Conservation (phyloP, 1,140 invertebrate genomes). For the Brachionus calyciflorus region DNA sequence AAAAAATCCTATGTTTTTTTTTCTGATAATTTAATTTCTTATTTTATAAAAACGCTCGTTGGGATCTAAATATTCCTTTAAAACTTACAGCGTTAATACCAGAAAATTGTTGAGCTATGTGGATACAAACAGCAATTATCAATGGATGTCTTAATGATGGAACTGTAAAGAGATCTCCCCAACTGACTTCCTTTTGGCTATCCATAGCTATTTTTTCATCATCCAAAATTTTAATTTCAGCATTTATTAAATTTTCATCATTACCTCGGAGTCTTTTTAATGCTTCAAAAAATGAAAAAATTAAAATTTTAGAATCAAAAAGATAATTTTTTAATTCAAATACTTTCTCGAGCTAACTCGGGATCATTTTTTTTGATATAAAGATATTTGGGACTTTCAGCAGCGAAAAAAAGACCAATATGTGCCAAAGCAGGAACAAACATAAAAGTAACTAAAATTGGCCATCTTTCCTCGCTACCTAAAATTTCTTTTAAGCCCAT, state of each 20-base stretch:
- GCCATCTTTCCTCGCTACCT: slow-evolving; percentile 81
- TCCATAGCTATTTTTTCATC: neutral
- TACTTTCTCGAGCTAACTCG: neutral
- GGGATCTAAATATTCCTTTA: too few relatives aligned
- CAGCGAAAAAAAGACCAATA: slow-evolving; percentile 70
- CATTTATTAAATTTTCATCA: neutral
- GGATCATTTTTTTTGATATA: slow-evolving; percentile 9
- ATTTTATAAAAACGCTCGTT: too few relatives aligned
- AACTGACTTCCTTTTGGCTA: neutral
- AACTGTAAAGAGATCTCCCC: slow-evolving; percentile 1
- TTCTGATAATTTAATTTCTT: too few relatives aligned
- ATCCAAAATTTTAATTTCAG: neutral
- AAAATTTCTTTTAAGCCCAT: slow-evolving; percentile 63
- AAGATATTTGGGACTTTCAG: slow-evolving; percentile 67
- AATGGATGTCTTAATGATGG: slow-evolving; percentile 4
- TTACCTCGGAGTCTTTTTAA: neutral
- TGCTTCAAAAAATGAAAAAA: neutral
- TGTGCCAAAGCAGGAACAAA: slow-evolving; percentile 85
- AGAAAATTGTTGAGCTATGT: slow-evolving; percentile 33
- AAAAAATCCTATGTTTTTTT: too few relatives aligned
- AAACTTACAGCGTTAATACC: slow-evolving; percentile 41
- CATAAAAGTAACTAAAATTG: slow-evolving; percentile 69
- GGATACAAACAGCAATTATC: neutral
- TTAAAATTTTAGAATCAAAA: neutral
- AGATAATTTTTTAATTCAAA: neutral